A percentile compares a stretch with the other conserved stretches of the same genome.
phyloP scores from a whole-genome alignment of 2,797 vertebrate species.

The Morus bassanus region DNA sequence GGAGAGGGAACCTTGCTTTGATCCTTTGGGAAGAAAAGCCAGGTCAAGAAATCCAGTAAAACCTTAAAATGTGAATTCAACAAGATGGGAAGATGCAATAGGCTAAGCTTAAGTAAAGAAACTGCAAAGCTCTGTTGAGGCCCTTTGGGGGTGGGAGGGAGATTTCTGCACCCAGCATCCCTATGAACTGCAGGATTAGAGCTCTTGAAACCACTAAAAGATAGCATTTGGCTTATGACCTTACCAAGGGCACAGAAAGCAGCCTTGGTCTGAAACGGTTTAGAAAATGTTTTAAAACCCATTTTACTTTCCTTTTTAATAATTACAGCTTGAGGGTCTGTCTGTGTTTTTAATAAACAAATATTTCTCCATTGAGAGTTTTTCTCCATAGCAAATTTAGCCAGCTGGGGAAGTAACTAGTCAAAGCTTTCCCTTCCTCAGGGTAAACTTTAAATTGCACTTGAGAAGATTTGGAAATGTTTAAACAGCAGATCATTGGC shows the following conservation, averaged over 20 bases:
- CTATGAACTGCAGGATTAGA: neutral
- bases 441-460: slow-evolving; percentile 26
- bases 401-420: neutral
- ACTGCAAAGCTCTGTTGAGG: neutral
- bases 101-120: neutral
- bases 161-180: neutral
- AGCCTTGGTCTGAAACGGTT: neutral
- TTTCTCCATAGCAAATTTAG: neutral
- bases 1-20: neutral
- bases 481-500: neutral
- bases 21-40: neutral
- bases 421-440: slow-evolving; percentile 5
- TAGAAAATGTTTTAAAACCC: neutral
- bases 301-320: slow-evolving; percentile 15
- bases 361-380: slow-evolving; percentile 1
- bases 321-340: neutral
- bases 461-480: slow-evolving; percentile 8
- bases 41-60: neutral
- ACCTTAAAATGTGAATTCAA: neutral
- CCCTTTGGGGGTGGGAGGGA: neutral
- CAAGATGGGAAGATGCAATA: neutral
- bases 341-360: slow-evolving; percentile 40
- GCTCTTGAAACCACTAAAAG: neutral
- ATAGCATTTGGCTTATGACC: neutral
- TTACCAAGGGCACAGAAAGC: neutral